Base-by-base conservation (phyloP, 1,140 invertebrate genomes). In the Aphaenogaster ashmeadi region DNA sequence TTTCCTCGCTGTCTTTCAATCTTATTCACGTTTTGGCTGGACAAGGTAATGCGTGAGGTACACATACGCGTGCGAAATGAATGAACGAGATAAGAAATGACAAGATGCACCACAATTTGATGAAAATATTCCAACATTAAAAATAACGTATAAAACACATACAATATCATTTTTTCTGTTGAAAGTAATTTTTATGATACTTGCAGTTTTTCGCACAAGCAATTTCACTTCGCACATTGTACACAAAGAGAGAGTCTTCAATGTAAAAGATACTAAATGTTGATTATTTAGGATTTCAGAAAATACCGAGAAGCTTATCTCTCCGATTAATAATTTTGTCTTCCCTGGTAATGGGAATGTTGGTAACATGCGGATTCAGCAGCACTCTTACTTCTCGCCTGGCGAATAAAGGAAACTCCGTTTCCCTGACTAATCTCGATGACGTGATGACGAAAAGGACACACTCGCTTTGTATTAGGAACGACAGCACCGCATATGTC, bases 381-480 rank as follows among this genome's bases (percentile, higher is more conserved):
- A 93, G 92, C 54, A 91, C 87, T 21, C 74, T 93, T 2, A 92
- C 90, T 11, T 94, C 93, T 15, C 91, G 86, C 71, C 77, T 93
- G n/a, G 83, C 92, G 3, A 92, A 88, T 33, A 86, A 78, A 21
- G 79, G 88, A 64, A 88, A 86, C 15, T 90, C 60, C 1, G 50
- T 93, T 18, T 88, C 89, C 18, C 36, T 94, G 0, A 77, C 50
- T 21, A 90, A 74, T 67, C 66, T 94, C 0, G 66, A 93, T 9
- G 92, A 93, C 27, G 81, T 92, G 11, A 58, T 36, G 50, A 62
- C 44, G 27, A 87, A 90, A 18, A 75, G 89, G 47, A 92, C 88
- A 5, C 90, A 94, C 66, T 90, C 90, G 6, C 21, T 94, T 60
- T 94, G 93, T 38, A 60, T 93, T 4, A 90, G 93, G 50, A 92